Conservation (phyloP, 2,113 vertebrate species). For the Arizona elegans region DNA sequence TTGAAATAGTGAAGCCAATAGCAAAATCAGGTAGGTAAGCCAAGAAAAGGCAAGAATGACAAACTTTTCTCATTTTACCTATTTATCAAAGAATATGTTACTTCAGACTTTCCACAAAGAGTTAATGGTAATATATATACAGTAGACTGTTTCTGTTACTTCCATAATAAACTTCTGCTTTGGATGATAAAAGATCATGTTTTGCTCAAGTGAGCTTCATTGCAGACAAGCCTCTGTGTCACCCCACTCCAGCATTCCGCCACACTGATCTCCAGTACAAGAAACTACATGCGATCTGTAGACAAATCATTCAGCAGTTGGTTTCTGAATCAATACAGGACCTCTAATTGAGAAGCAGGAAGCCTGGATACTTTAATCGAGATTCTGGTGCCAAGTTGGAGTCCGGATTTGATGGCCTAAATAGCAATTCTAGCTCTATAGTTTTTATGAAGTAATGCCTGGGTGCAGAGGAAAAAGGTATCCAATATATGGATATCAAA, state of each 20-base stretch:
- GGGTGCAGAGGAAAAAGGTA: neutral
- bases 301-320: neutral
- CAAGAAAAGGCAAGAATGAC: neutral
- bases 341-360: neutral
- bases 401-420: neutral
- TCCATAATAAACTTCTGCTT: neutral
- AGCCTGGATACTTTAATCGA: neutral
- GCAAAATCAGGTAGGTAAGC: neutral
- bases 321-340: neutral
- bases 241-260: neutral
- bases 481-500: neutral
- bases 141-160: neutral
- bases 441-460: neutral
- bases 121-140: too few species aligned
- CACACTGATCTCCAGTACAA: neutral
- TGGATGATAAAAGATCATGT: neutral
- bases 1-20: neutral
- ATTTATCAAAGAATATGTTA: neutral
- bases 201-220: neutral
- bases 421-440: neutral
- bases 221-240: too few species aligned
- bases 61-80: neutral
- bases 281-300: neutral
- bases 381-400: neutral
- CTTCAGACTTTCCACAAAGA: neutral